Percentiles rank a stretch among this genome's conserved stretches.
Conservation (phyloP, 1,140 invertebrate genomes). For the Drosophila bocki region DNA sequence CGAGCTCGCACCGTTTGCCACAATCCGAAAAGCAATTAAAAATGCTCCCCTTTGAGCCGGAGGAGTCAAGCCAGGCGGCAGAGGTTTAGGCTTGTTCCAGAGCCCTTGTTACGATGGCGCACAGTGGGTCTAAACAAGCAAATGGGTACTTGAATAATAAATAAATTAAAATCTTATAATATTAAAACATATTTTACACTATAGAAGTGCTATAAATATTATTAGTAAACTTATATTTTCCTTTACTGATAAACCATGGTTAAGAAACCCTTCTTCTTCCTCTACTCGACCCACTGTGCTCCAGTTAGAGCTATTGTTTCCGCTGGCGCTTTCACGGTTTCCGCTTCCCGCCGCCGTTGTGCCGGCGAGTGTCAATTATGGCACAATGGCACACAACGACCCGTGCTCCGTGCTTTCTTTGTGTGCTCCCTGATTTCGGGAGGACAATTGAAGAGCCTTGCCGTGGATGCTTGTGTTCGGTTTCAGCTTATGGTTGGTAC, state of each 20-base stretch:
- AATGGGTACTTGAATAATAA: background rate
- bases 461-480: background rate
- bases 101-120: background rate
- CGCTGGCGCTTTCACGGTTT: slow-evolving; percentile 22
- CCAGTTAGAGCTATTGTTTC: slow-evolving; percentile 36
- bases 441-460: background rate
- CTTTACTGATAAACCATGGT: too few relatives aligned
- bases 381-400: slow-evolving; percentile 24
- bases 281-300: slow-evolving; percentile 5
- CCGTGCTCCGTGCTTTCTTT: slow-evolving; percentile 30
- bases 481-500: background rate
- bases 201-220: background rate
- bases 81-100: slow-evolving; percentile 29
- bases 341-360: slow-evolving; percentile 41
- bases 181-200: too few relatives aligned
- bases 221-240: background rate
- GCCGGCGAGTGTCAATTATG: slow-evolving; percentile 65
- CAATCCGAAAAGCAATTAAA: slow-evolving; percentile 53
- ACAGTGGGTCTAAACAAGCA: slow-evolving; percentile 5
- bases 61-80: slow-evolving; percentile 28
- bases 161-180: background rate
- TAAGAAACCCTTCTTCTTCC: background rate
- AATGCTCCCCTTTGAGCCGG: slow-evolving; percentile 33
- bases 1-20: slow-evolving; percentile 4
- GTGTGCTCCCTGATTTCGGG: slow-evolving; percentile 24